Base-by-base conservation (phyloP, 30 jellyfish, hydroid and myxozoan species). In the Aurelia sp. region DNA sequence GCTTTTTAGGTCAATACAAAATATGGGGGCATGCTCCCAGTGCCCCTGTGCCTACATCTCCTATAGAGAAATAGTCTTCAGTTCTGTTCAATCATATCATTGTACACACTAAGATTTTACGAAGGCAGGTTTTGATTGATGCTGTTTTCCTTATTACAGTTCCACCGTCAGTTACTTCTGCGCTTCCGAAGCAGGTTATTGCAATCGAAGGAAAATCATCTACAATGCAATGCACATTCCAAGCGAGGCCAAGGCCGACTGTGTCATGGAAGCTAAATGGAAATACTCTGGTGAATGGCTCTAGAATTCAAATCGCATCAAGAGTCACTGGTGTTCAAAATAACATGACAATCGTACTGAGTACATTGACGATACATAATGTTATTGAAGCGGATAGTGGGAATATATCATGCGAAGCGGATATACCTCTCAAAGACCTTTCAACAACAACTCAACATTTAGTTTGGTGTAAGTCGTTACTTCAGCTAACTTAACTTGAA, bases 251-350 rank as follows among this genome's bases (percentile, higher is more conserved):
- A 58, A 37, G 12, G 1, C 97, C 97, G 35, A 51, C 33, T 9
- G 74, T 88, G 5, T 19, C 20, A 13, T 88, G 97, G 97, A 63
- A 51, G 47, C 30, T 80, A 17, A 88, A 88, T 59, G 89, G 86
- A n/a, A 77, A 16, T 13, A 78, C 22, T 21, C 87, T 71, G 8
- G 62, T 23, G 35, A 74, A 52, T 52, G 85, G 81, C 20, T 19
- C 85, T 15, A 22, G 97, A 48, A 27, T 72, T 22, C 23, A 17
- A 17, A 52, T 80, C 2, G 47, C 3, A 19, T 11, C 81, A 10
- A 62, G 20, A 11, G 67, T 76, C 17, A 51, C 48, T 22, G 89
- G 89, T n/a, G 55, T 23, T 6, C 65, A 27, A 11, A 73, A 55
- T 31, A 73, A 80, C 53, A 18, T 69, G 16, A 79, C 92, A 18